Percentiles rank a stretch among this genome's conserved stretches.
Evolutionary conservation across 2,797 vertebrate genomes (phyloP).

Genomic region (Mormyrus proboscirostris): DNA sequence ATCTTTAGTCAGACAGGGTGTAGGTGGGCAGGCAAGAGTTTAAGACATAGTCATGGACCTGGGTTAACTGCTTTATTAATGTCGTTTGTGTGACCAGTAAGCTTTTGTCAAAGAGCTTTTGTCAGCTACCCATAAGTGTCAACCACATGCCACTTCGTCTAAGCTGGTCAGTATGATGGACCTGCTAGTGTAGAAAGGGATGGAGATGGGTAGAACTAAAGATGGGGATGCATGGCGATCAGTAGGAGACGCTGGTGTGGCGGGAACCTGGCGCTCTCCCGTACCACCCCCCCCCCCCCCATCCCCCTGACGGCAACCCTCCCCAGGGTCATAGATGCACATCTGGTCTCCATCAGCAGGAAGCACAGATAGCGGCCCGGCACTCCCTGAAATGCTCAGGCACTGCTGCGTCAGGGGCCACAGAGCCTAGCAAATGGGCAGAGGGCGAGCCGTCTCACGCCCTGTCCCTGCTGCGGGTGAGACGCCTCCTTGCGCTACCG

Average conservation of each 20-base stretch:
- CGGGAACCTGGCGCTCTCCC: neutral
- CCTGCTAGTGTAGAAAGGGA: neutral
- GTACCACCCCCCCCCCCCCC: neutral
- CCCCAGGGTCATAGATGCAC: constrained; percentile 3
- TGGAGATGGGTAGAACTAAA: neutral
- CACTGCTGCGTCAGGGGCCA: neutral
- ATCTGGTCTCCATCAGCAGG: constrained; percentile 25
- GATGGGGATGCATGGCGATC: neutral
- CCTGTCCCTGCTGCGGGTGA: neutral
- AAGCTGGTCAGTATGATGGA: neutral
- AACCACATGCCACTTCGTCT: neutral
- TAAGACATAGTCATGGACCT: neutral
- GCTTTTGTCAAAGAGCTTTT: neutral
- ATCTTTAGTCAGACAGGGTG: neutral
- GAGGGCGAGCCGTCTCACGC: neutral
- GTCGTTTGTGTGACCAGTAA: neutral
- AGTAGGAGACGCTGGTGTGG: neutral
- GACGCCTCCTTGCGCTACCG: neutral
- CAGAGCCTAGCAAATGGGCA: constrained; percentile 5
- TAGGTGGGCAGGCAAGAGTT: neutral
- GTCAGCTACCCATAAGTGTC: neutral
- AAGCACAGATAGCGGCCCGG: neutral
- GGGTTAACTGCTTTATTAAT: neutral
- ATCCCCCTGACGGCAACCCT: neutral
- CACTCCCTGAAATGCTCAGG: constrained; percentile 4